phyloP scores from a whole-genome alignment of 2,888 invertebrate species.

The Oscheius sp. region DNA sequence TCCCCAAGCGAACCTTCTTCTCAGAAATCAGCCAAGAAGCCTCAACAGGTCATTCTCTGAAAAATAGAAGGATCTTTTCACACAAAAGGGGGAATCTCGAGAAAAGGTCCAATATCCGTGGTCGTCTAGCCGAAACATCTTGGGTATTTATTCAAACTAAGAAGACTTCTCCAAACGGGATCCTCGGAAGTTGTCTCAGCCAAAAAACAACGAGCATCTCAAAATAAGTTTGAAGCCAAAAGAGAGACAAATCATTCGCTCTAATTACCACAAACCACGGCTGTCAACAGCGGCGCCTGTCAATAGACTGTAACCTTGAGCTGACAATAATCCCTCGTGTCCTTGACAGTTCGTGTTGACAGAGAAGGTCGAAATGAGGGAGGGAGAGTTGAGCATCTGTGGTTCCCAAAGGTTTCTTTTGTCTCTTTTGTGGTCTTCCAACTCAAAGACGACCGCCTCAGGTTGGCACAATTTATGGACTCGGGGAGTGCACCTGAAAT shows the following conservation, averaged over 20 bases:
- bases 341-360: constrained; percentile 28
- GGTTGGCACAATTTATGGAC: constrained; percentile 21
- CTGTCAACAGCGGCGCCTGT: constrained; percentile 12
- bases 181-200: too few species aligned
- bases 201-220: too few species aligned
- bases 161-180: too few species aligned
- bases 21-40: too few species aligned
- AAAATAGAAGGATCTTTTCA: too few species aligned
- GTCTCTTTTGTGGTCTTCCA: constrained; percentile 13
- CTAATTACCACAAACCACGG: constrained; percentile 14
- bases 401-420: constrained; percentile 14
- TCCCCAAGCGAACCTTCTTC: too few species aligned
- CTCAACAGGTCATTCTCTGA: too few species aligned
- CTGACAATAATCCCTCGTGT: constrained; percentile 21
- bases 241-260: constrained; percentile 15
- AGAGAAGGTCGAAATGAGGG: constrained; percentile 18
- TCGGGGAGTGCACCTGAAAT: constrained; percentile 17
- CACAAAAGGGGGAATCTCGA: too few species aligned
- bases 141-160: too few species aligned
- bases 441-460: neutral
- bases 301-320: constrained; percentile 14
- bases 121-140: too few species aligned
- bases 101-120: too few species aligned
- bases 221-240: neutral
- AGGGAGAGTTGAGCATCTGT: neutral